Evolutionary conservation across 1,140 invertebrate species (phyloP).

Genomic region (Heliothis virescens): DNA sequence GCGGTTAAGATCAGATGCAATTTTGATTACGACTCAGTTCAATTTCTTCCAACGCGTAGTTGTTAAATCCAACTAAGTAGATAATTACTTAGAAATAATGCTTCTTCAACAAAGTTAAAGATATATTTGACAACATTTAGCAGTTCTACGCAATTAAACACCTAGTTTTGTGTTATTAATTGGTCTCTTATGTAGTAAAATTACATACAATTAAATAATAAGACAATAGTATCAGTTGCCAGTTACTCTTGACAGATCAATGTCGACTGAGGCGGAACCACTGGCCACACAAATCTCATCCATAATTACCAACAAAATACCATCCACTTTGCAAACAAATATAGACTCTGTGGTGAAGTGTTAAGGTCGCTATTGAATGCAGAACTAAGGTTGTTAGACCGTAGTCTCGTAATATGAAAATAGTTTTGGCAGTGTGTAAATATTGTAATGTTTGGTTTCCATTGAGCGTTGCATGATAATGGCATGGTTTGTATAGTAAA

Average conservation of each 20-base stretch:
- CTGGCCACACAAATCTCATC: slow-evolving; percentile 56
- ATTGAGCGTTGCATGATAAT: slow-evolving; percentile 48
- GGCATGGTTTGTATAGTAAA: too few relatives aligned
- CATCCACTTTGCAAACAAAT: background rate
- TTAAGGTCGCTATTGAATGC: slow-evolving; percentile 44
- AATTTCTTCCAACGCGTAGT: too few relatives aligned
- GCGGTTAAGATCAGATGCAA: too few relatives aligned
- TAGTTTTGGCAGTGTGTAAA: slow-evolving; percentile 19
- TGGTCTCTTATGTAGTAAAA: slow-evolving; percentile 7
- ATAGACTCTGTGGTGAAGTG: slow-evolving; percentile 1
- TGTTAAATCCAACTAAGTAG: too few relatives aligned
- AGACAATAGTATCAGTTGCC: slow-evolving; percentile 61
- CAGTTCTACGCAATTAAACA: too few relatives aligned
- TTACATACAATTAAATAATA: slow-evolving; percentile 59
- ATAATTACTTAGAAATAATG: too few relatives aligned
- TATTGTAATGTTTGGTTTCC: slow-evolving; percentile 51
- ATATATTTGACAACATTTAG: too few relatives aligned
- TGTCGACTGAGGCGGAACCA: slow-evolving; percentile 70
- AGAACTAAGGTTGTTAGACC: slow-evolving; percentile 26
- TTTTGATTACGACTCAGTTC: too few relatives aligned
- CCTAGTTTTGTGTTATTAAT: too few relatives aligned
- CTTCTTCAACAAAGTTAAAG: too few relatives aligned
- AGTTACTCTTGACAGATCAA: slow-evolving; percentile 68
- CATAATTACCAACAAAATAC: slow-evolving; percentile 32
- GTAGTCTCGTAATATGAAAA: slow-evolving; percentile 43